Percentiles rank a stretch among this genome's conserved stretches.
Evolutionary conservation across 2,113 vertebrate genomes (phyloP).

Genomic region (Numida meleagris): DNA sequence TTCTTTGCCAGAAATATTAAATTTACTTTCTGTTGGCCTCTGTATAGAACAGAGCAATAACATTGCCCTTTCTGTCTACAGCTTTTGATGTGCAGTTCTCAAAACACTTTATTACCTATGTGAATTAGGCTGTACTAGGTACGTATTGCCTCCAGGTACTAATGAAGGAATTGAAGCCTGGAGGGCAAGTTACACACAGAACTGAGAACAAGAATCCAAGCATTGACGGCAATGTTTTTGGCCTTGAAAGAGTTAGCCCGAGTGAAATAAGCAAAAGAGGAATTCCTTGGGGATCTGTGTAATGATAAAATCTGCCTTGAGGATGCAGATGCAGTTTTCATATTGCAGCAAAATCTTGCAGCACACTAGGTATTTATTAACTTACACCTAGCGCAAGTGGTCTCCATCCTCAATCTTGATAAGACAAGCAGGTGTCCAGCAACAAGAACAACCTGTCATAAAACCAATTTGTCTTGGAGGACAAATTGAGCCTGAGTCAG

Average conservation of each 20-base stretch:
- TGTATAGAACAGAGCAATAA: neutral
- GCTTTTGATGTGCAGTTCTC: neutral
- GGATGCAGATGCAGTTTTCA: neutral
- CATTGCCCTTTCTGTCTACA: neutral
- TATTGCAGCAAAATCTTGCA: neutral
- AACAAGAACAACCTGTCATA: neutral
- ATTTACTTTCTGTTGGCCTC: neutral
- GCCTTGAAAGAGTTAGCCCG: neutral
- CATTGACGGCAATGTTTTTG: neutral
- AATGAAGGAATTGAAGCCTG: neutral
- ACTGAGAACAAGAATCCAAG: neutral
- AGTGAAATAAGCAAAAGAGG: neutral
- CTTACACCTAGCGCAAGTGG: neutral
- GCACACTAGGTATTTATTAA: neutral
- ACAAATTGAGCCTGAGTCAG: neutral
- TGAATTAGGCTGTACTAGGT: neutral
- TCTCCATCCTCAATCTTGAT: neutral
- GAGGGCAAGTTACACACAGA: neutral
- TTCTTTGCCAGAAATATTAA: neutral
- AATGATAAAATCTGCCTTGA: neutral
- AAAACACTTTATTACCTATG: neutral
- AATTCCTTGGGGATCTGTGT: neutral
- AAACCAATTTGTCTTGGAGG: neutral
- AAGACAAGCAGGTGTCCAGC: neutral
- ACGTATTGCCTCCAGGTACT: neutral